phyloP scores from a whole-genome alignment of 2,888 invertebrate species.

The Xestia sexstrigata region DNA sequence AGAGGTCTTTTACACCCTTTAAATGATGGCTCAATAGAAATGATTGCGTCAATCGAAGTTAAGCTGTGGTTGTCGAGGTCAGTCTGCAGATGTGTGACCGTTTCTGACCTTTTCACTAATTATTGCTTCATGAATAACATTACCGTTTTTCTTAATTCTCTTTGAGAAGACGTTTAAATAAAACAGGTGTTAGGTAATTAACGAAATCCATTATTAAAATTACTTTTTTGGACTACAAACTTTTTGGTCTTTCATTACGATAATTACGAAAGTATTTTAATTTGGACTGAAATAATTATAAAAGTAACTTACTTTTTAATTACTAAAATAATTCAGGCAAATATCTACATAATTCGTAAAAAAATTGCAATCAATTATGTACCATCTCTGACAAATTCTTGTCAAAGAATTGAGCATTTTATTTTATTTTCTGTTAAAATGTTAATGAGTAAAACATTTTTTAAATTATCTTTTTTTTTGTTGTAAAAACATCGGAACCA shows the following conservation, averaged over 20 bases:
- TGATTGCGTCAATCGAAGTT: slow-evolving; percentile 15
- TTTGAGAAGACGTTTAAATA: slow-evolving; percentile 22
- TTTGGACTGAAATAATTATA: neutral
- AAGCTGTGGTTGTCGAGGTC: neutral
- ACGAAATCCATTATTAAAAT: slow-evolving; percentile 31
- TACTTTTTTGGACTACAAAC: slow-evolving; percentile 19
- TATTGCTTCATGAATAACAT: neutral
- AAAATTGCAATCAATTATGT: neutral
- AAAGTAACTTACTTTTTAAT: neutral
- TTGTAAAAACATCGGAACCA: too few relatives aligned
- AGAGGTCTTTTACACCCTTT: too few relatives aligned
- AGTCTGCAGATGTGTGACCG: neutral
- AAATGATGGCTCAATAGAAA: neutral
- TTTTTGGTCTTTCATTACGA: slow-evolving; percentile 10
- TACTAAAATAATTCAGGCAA: neutral
- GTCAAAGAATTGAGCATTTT: neutral
- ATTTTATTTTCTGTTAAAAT: too few relatives aligned
- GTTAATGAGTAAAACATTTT: too few relatives aligned
- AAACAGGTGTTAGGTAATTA: slow-evolving; percentile 31
- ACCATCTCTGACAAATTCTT: neutral
- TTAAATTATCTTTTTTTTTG: too few relatives aligned
- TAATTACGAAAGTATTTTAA: slow-evolving; percentile 17
- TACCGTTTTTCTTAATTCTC: slow-evolving; percentile 12
- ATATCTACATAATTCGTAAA: neutral
- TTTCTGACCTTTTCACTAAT: neutral